Evolutionary conservation across 2,113 vertebrate species (phyloP).

Genomic region (Barbus barbus): DNA sequence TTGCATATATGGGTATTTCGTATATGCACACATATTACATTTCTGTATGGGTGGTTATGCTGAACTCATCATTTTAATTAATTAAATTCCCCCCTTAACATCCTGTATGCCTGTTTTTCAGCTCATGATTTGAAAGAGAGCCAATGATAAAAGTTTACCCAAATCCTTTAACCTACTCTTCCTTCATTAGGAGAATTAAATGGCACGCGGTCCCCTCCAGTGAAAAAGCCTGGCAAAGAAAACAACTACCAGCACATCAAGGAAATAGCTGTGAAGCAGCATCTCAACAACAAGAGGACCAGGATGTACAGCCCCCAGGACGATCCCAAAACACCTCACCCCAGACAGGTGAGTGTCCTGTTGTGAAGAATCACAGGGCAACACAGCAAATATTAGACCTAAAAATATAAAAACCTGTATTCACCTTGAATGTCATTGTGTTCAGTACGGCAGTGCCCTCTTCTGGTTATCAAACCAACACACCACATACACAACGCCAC

Average conservation of each 20-base stretch:
- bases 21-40: no score
- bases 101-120: no score
- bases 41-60: no score
- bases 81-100: no score
- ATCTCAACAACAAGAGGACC: conserved; percentile 55
- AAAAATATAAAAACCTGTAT: neutral
- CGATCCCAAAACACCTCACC: conserved; percentile 53
- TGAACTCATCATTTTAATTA: no score
- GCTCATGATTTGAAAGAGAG: neutral
- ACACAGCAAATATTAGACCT: neutral
- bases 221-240: conserved; percentile 60
- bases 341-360: conserved; percentile 63
- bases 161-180: conserved; percentile 25
- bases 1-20: no score
- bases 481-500: neutral
- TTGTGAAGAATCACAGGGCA: neutral
- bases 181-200: conserved; percentile 62
- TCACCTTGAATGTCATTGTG: conserved; percentile 38
- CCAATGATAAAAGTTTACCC: neutral
- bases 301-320: conserved; percentile 68
- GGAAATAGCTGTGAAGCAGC: conserved; percentile 57
- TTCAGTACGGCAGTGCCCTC: conserved; percentile 69
- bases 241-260: conserved; percentile 51
- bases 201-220: conserved; percentile 62
- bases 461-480: conserved; percentile 61